Evolutionary conservation across 2,113 vertebrate genomes (phyloP), one percentile per base, ranked within the genome.

Genomic region (Thermophis baileyi): DNA sequence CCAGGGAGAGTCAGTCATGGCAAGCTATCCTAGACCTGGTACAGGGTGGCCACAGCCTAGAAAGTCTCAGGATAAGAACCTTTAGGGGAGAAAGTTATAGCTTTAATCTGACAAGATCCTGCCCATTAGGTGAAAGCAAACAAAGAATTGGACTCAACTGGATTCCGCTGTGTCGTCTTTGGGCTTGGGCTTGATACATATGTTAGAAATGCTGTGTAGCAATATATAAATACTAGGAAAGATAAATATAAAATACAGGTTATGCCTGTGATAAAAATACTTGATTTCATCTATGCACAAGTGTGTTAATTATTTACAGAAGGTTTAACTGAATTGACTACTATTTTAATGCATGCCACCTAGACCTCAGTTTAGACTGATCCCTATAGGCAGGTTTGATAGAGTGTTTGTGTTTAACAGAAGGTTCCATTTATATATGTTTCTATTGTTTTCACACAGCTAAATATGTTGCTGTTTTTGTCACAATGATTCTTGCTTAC

Each of bases 341-440:
- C 18, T 81, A 44, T 81, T 81, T 81, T 20, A 81, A 81, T 81
- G 74, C 18, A 81, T 44, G 18, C 74, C 35, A 81, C 35, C 35
- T 44, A 81, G 74, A 44, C 35, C 20, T 44, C 18, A 9, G 20
- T 81, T 81, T 44, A 81, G 74, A 81, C 35, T 81, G 74, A 81
- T 93, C 54, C 90, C 30, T 91, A 60, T 1, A 0, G 92, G 94
- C 95, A 93, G 94, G 94, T 95, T 95, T 96, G 94, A 94, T 96
- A 95, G 94, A 95, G 90, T 96, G 95, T 90, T 92, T 96, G 95
- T 94, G 95, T 96, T 96, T 96, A 94, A 93, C 94, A 96, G 93
- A 95, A 96, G 96, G 95, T 93, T 96, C 92, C 93, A 95, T 97
- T 96, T 96, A 96, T 95, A 96, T 96, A 96, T 95, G 96, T 96